These are phyloP conservation scores for Rattus rattus DNA, from an alignment of 2,113 vertebrate genomes.

Conservation along the genomic window DNA sequence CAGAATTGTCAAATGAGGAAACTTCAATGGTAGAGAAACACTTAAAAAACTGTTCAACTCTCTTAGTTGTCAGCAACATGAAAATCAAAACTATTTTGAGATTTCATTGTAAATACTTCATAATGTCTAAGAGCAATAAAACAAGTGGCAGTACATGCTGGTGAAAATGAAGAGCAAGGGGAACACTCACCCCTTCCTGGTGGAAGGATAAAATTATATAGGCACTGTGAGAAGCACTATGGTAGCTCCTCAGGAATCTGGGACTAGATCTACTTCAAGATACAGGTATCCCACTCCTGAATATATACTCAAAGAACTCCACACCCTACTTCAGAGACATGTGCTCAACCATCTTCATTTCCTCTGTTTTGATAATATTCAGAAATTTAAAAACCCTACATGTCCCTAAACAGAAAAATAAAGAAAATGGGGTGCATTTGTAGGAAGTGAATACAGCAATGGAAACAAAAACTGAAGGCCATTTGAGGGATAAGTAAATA, in stretches of 20 bases:
- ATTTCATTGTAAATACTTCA: not conserved
- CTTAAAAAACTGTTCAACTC: not conserved
- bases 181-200: not conserved
- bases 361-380: not conserved
- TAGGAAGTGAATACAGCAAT: not conserved
- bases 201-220: not conserved
- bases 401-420: not conserved
- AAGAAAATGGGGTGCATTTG: not conserved
- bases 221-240: not conserved
- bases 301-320: not conserved
- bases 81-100: not conserved
- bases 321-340: not conserved
- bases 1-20: not conserved
- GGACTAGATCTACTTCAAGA: not conserved
- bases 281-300: not conserved
- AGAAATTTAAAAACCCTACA: not conserved
- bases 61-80: not conserved
- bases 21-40: not conserved
- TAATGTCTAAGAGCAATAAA: not conserved
- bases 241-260: not conserved
- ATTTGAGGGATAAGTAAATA: not conserved
- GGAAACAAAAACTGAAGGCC: not conserved
- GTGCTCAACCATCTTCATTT: not conserved
- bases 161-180: not conserved
- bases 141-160: too few relatives aligned